These are phyloP conservation scores for Camelus bactrianus DNA, from an alignment of 2,113 vertebrate genomes.

Conservation along the genomic window DNA sequence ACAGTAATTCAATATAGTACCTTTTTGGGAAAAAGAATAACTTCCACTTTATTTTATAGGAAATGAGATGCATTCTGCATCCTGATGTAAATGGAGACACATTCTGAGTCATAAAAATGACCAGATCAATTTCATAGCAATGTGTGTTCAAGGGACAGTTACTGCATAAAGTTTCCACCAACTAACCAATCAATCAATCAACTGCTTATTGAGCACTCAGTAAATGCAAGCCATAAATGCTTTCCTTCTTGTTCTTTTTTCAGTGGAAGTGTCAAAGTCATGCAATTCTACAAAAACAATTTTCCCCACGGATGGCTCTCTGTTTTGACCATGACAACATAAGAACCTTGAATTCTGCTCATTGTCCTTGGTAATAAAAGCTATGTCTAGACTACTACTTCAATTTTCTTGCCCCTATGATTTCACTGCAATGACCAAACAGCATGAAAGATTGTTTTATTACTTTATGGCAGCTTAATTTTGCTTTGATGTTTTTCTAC, in stretches of 20 bases:
- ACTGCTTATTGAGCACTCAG: conserved; percentile 8
- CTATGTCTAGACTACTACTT: conserved; percentile 62
- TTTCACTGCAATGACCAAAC: conserved; percentile 74
- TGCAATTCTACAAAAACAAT: conserved; percentile 58
- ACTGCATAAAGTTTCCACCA: conserved; percentile 47
- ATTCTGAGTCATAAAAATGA: conserved; percentile 58
- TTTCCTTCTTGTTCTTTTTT: conserved; percentile 42
- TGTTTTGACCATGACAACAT: conserved; percentile 69
- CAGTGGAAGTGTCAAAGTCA: conserved; percentile 68
- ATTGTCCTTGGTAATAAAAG: conserved; percentile 72
- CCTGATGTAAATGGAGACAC: background rate
- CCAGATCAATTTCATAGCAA: conserved; percentile 3
- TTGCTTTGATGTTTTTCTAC: conserved; percentile 71
- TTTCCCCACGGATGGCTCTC: conserved; percentile 65
- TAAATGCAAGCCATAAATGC: conserved; percentile 34
- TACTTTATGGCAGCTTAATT: conserved; percentile 78
- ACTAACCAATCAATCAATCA: conserved; percentile 56
- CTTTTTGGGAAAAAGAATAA: background rate
- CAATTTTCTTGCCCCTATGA: conserved; percentile 72
- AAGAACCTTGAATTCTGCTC: conserved; percentile 69
- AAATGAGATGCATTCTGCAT: conserved; percentile 46
- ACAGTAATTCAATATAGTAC: background rate
- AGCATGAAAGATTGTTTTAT: conserved; percentile 78
- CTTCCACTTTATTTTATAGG: background rate
- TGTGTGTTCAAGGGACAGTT: conserved; percentile 9